Evolutionary conservation across 2,888 invertebrate species (phyloP), one percentile per base, ranked within the genome.

Genomic region (Lottia gigantea): DNA sequence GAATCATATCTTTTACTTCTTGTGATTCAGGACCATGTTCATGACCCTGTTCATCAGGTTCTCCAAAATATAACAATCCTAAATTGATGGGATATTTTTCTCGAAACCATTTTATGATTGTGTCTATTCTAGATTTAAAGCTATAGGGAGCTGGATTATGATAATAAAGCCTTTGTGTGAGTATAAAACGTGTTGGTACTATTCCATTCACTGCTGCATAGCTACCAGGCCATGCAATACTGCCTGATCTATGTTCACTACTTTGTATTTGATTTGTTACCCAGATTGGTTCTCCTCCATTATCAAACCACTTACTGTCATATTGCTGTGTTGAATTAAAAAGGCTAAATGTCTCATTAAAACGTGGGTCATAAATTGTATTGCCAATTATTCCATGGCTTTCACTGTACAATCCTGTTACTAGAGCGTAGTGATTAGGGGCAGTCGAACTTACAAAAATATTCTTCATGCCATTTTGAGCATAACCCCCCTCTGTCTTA

Each of bases 391-490:
- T 92, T 0, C 94, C 94, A 87, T 94, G 94, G 19, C 88, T 90
- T 85, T 93, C 93, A 0, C 92, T 90, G 82, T 92, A 92, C 19
- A 85, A 66, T 26, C 88, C 88, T 8, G 89, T 94, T 0, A 92
- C 92, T 69, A 94, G 92, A 0, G 92, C 91, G 81, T 92, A 92
- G 87, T 94, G 94, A 88, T 94, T 94, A 0, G 93, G 92, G 82
- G 92, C 92, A 0, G 94, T 94, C 88, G 93, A 93, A 0, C 94
- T 93, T 2, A 84, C 76, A 71, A 87, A 88, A 1, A 81, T 78
- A 78, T 86, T 85, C 66, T 80, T 81, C 63, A 86, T 31, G 19
- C 85, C 85, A n/a, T 91, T 91, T 72, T 91, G 91, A 0, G 92
- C 89, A 75, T 90, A 89, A 6, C 91, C 91, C 7, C 93, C 93